Evolutionary conservation across 2,888 invertebrate genomes (phyloP).

Genomic region (Pecten maximus): DNA sequence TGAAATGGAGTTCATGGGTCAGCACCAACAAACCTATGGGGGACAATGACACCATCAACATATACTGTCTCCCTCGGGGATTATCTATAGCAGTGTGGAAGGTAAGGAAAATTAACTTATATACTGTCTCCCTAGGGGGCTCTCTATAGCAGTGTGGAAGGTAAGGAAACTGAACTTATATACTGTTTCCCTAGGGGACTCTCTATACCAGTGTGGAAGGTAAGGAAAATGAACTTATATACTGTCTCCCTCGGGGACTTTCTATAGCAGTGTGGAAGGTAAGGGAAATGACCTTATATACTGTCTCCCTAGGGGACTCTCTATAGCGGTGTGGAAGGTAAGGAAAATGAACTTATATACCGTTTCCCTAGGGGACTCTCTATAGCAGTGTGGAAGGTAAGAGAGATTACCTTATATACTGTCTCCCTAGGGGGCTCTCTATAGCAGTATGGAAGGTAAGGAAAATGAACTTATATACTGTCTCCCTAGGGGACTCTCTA

Average conservation of each 20-base stretch:
- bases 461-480: no score
- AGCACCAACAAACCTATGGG: constrained; percentile 61
- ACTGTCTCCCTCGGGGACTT: not conserved
- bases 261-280: constrained; percentile 6
- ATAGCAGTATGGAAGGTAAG: no score
- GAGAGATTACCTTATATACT: no score
- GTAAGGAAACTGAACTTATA: not conserved
- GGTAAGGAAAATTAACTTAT: constrained; percentile 58
- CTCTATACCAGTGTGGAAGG: constrained; percentile 30
- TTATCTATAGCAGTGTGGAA: constrained; percentile 74
- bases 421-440: no score
- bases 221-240: no score
- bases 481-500: no score
- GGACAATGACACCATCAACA: constrained; percentile 68
- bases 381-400: no score
- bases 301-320: no score
- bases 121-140: not conserved
- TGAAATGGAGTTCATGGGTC: constrained; percentile 64
- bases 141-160: constrained; percentile 2
- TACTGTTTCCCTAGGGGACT: not conserved
- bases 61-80: constrained; percentile 66
- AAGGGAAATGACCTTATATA: no score
- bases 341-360: no score
- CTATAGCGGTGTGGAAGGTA: no score
- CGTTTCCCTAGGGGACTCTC: no score